Percentiles rank a stretch among this genome's conserved stretches.
phyloP scores from a whole-genome alignment of 2,888 invertebrate species.

The Oscheius sp. region DNA sequence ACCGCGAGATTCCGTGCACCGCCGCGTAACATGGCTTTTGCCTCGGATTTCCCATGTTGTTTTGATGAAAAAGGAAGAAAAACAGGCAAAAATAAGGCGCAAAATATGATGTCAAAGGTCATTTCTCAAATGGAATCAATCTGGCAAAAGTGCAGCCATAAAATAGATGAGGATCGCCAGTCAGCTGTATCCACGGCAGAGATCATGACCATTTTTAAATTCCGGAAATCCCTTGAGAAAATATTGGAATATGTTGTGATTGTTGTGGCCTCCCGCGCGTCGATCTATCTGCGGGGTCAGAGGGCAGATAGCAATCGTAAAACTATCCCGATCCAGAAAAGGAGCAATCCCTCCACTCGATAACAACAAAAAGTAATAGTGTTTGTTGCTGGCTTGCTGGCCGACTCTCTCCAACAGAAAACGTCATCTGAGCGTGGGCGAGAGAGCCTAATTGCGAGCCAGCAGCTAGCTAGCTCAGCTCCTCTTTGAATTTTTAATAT shows the following conservation, averaged over 20 bases:
- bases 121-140: no score
- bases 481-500: conserved; percentile 12
- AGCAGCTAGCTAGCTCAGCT: not conserved
- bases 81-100: not conserved
- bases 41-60: no score
- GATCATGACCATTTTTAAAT: no score
- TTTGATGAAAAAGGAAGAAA: no score
- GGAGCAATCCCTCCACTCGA: no score
- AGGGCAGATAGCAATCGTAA: conserved; percentile 29
- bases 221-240: no score
- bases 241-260: not conserved
- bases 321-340: conserved; percentile 8
- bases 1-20: no score
- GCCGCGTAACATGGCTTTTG: no score
- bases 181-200: not conserved
- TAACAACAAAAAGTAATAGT: not conserved
- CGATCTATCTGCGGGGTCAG: conserved; percentile 24
- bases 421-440: conserved; percentile 9
- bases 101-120: not conserved
- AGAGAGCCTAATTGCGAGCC: conserved; percentile 5
- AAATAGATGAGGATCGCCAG: not conserved
- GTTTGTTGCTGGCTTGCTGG: no score
- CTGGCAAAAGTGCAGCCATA: no score
- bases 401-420: no score
- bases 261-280: not conserved